Conservation (phyloP, 2,797 vertebrate genomes). For the Lateolabrax maculatus region DNA sequence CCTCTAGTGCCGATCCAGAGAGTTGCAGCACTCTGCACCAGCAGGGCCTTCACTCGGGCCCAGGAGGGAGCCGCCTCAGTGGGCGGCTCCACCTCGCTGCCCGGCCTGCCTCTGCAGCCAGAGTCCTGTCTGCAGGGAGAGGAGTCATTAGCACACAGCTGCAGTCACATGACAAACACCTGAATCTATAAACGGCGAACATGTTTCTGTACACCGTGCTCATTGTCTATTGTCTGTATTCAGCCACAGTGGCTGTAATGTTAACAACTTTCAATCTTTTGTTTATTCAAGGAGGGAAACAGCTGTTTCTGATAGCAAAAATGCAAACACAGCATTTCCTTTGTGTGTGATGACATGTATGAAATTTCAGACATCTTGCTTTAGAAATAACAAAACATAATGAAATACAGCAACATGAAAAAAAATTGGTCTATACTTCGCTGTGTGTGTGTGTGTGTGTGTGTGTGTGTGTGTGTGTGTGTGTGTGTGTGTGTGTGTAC, state of each 20-base stretch:
- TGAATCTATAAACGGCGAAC: too few species aligned
- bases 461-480: background rate
- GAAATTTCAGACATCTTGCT: background rate
- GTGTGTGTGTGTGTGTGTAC: conserved; percentile 74
- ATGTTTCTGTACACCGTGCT: too few species aligned
- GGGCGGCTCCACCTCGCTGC: conserved; percentile 57
- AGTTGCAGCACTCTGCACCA: conserved; percentile 90
- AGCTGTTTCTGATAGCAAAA: background rate
- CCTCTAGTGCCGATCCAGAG: conserved; percentile 96
- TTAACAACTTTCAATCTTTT: background rate
- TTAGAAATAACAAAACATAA: background rate
- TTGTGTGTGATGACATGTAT: background rate
- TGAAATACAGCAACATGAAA: background rate
- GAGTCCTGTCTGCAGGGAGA: conserved; percentile 77
- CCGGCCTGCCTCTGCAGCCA: conserved; percentile 71
- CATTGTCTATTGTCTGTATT: background rate
- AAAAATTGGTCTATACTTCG: background rate
- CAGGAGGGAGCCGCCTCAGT: conserved; percentile 76
- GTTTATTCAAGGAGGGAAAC: background rate
- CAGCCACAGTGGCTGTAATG: background rate
- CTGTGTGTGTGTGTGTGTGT: background rate
- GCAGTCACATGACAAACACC: background rate
- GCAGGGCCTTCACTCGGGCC: conserved; percentile 91
- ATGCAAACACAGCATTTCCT: background rate
- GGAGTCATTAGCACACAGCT: background rate